phyloP scores from a whole-genome alignment of 2,888 invertebrate genomes.

The Drosophila stalkeri region DNA sequence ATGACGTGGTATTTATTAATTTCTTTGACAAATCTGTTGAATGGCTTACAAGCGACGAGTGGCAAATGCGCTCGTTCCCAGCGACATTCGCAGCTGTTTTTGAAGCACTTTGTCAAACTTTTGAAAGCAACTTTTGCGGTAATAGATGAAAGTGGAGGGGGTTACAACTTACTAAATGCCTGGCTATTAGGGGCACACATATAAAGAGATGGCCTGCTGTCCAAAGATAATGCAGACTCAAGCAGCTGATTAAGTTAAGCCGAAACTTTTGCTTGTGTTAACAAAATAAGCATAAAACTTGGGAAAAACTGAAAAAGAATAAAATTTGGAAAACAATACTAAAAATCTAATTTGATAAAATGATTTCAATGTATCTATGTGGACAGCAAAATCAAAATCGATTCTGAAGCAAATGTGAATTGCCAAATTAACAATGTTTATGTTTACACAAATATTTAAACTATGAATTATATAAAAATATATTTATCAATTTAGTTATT shows the following conservation, averaged over 20 bases:
- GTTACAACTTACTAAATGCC: conserved; percentile 66
- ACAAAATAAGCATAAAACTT: background rate
- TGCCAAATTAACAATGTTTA: no score
- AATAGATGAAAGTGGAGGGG: background rate
- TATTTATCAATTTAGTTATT: no score
- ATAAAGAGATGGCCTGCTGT: conserved; percentile 1
- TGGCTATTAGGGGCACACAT: conserved; percentile 39
- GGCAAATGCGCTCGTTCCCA: conserved; percentile 36
- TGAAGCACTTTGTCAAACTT: conserved; percentile 80
- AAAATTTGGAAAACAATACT: no score
- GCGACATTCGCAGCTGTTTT: conserved; percentile 40
- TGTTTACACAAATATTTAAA: no score
- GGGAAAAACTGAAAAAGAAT: background rate
- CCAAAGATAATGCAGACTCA: background rate
- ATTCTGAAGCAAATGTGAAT: no score
- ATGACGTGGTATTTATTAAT: conserved; percentile 81
- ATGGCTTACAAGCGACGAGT: conserved; percentile 55
- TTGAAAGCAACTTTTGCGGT: conserved; percentile 75
- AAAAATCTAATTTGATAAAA: no score
- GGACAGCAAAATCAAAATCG: no score
- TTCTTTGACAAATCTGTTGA: conserved; percentile 83
- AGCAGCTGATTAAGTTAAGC: background rate
- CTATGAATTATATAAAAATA: no score
- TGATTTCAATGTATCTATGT: no score
- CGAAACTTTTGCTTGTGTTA: background rate